Percentiles rank a stretch among this genome's conserved stretches.
Conservation (phyloP, 1,140 invertebrate species). For the Neocloeon triangulifer region DNA sequence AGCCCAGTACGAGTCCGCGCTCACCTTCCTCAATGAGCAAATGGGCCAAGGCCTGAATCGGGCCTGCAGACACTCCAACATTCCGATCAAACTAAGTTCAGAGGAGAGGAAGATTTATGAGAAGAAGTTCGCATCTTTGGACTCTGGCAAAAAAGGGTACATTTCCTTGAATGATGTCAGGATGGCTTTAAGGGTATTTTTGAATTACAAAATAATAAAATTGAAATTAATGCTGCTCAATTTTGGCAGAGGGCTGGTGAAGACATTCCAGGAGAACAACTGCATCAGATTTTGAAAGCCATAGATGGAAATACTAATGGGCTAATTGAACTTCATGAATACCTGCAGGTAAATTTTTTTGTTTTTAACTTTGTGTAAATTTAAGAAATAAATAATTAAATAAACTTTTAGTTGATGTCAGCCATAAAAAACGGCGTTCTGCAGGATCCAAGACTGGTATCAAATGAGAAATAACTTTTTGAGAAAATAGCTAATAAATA, state of each 20-base stretch:
- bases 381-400: too few species aligned
- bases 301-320: slow-evolving; percentile 99
- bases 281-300: slow-evolving; percentile 93
- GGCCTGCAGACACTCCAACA: slow-evolving; percentile 61
- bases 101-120: slow-evolving; percentile 88
- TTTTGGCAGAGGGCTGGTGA: slow-evolving; percentile 66
- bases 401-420: slow-evolving; percentile 76
- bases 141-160: slow-evolving; percentile 90
- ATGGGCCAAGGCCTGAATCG: slow-evolving; percentile 93
- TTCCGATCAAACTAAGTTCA: slow-evolving; percentile 81
- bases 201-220: too few species aligned
- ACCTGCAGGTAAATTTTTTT: slow-evolving; percentile 62
- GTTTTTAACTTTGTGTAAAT: too few species aligned
- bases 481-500: too few species aligned
- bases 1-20: slow-evolving; percentile 53
- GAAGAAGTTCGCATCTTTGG: slow-evolving; percentile 84
- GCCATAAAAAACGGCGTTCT: slow-evolving; percentile 84
- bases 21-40: slow-evolving; percentile 72
- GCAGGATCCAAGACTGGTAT: too few species aligned
- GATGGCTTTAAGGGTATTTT: slow-evolving; percentile 89
- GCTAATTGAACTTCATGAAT: slow-evolving; percentile 95
- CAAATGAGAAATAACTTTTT: too few species aligned
- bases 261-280: slow-evolving; percentile 76
- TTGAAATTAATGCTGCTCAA: not conserved
- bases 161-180: slow-evolving; percentile 95